Base-by-base conservation (phyloP, 2,113 vertebrate species). In the Silurus meridionalis region DNA sequence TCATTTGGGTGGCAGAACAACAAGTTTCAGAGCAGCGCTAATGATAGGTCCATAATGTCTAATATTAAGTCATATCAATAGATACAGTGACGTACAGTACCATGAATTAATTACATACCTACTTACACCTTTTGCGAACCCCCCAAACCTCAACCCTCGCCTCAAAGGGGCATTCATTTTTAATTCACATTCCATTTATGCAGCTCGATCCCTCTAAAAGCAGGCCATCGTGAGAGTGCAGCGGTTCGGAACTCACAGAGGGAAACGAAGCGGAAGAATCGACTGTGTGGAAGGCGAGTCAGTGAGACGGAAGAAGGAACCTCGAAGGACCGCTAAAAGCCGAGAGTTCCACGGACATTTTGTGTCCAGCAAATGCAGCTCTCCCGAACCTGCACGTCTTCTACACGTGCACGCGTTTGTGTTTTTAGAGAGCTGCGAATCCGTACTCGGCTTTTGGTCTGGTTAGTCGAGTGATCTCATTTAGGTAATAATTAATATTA, bases 261-360 rank as follows among this genome's bases (percentile, higher is more conserved):
- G 71, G 89, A 88, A 90, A 89, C 89, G 90, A 91, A 90, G 90
- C 86, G 53, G 90, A 90, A 92, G 72, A 89, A 89, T 90, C 79
- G 85, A 89, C 88, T 90, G 83, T 90, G 91, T 89, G 87, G 90
- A 88, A 89, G 77, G 86, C 55, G 81, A 86, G 14, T 87, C 87
- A 90, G 88, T 89, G 91, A 91, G 81, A 82, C 52, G 89, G 90
- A 90, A 92, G 84, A 66, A 23, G 52, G 88, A 64, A 87, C 90
- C 90, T 89, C 78, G 25, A 88, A 90, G 87, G 89, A 75, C 88
- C 83, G 86, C 89, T 92, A 92, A 92, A 92, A 92, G 91, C 91
- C 74, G 61, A 55, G 25, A 71, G 80, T 61, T 72, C 64, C 53
- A 57, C 50, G 57, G 79, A 15, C 79, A 57, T 25, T 82, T 74